Evolutionary conservation across 2,888 invertebrate species (phyloP).

Genomic region (Mallateleia sp.): DNA sequence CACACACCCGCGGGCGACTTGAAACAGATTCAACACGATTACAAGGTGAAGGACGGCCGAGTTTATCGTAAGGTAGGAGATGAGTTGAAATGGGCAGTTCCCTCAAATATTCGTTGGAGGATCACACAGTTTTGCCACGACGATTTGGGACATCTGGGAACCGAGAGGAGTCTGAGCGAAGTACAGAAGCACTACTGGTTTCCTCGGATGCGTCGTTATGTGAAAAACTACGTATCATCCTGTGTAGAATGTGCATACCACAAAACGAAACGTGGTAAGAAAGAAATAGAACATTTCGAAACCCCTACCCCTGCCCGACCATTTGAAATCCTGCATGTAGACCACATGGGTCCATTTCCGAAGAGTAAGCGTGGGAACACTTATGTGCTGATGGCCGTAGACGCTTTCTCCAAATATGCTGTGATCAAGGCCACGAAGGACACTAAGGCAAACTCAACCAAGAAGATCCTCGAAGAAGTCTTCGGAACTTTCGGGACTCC

Average conservation of each 20-base stretch:
- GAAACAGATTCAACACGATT: neutral
- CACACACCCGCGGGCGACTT: no score
- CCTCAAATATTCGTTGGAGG: neutral
- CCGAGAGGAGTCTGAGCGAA: neutral
- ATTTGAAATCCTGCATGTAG: conserved; percentile 6
- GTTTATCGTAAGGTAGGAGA: neutral
- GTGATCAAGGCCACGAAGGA: neutral
- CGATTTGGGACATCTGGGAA: neutral
- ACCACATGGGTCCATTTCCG: conserved; percentile 3
- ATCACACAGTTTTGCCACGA: neutral
- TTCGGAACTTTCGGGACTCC: neutral
- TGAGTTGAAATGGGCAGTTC: neutral
- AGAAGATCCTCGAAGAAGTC: neutral
- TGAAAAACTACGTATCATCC: neutral
- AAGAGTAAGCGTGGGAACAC: neutral
- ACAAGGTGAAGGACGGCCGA: neutral
- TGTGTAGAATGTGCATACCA: neutral
- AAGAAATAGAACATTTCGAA: neutral
- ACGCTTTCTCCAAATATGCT: conserved; percentile 17
- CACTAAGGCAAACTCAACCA: neutral
- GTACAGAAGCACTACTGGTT: conserved; percentile 5
- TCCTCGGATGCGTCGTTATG: neutral
- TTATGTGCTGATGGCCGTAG: neutral
- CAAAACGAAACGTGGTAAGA: neutral
- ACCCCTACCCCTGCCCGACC: neutral